Base-by-base conservation (phyloP, 2,113 vertebrate species). In the Hassar affinis region DNA sequence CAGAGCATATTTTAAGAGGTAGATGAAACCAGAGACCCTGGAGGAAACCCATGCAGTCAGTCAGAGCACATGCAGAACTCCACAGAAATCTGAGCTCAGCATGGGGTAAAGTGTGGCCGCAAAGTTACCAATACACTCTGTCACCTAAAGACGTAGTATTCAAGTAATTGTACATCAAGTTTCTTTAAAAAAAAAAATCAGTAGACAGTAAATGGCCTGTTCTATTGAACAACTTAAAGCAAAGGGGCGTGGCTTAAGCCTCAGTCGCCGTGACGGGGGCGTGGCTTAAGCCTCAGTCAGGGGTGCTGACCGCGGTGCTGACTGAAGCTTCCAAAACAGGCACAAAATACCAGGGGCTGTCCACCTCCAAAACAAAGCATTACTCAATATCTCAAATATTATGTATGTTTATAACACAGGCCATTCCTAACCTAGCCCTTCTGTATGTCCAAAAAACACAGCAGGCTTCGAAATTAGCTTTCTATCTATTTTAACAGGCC, bases 221-320 rank as follows among this genome's bases (percentile, higher is more conserved):
- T 42, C 35, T 49, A 1, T 12, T 11, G 47, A 49, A 12, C 10
- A 49, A 12, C 47, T 49, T 9, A 49, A 49, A 1, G 47, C 47
- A 11, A 3, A 49, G 4, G 47, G 47, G 47, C 47, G 47, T 49
- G 47, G 11, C 1, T 25, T 57, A 25, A 78, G 22, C 3, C 38
- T 42, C 38, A 6, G 2, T 42, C 38, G 38, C 38, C 6, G 38
- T 42, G 35, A 22, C 56, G 64, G 27, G 33, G 78, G 56, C 51
- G 78, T 59, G 62, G 75, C 69, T 74, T 49, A 57, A n/a, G 22
- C 88, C 66, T 51, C 45, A 62, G 30, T 66, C 12, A 69, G 51
- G 76, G 56, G 77, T 61, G 56, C 77, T 78, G 77, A 27, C 77
- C 77, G 56, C 12, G 77, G 77, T 78, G 77, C 77, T 78, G 77